Conservation (phyloP, 2,113 vertebrate genomes). For the Alouatta palliata region DNA sequence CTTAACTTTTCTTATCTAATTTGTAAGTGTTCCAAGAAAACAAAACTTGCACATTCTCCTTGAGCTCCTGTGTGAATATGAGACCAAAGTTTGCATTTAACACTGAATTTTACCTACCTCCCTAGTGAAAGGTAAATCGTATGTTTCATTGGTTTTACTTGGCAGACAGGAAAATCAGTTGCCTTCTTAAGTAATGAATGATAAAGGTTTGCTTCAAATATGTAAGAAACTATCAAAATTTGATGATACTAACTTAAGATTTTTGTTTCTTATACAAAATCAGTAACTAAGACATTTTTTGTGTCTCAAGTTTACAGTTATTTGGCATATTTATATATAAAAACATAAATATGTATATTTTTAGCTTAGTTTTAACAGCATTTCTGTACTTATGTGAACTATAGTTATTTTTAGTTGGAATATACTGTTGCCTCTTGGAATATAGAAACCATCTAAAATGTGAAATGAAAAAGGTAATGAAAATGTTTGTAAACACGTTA, state of each 20-base stretch:
- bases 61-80: background rate
- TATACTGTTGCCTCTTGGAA: background rate
- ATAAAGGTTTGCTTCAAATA: constrained; percentile 14
- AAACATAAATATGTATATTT: background rate
- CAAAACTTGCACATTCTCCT: background rate
- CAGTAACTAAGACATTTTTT: background rate
- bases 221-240: background rate
- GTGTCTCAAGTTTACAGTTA: constrained; percentile 24
- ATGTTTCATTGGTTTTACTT: background rate
- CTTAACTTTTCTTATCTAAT: background rate
- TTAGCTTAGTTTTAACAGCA: background rate
- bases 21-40: constrained; percentile 58
- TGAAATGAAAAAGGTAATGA: constrained; percentile 32
- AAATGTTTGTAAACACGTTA: constrained; percentile 55
- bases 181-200: constrained; percentile 33
- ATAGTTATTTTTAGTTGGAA: constrained; percentile 24
- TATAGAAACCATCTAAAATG: constrained; percentile 41
- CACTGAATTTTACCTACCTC: background rate
- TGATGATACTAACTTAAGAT: background rate
- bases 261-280: constrained; percentile 49
- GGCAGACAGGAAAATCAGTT: background rate
- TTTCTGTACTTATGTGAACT: background rate
- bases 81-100: background rate
- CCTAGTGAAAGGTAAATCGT: background rate
- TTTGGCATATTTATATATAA: background rate